Evolutionary conservation across 2,797 vertebrate species (phyloP), one percentile per base, ranked within the genome.

Genomic region (Triplophysa bombifrons): DNA sequence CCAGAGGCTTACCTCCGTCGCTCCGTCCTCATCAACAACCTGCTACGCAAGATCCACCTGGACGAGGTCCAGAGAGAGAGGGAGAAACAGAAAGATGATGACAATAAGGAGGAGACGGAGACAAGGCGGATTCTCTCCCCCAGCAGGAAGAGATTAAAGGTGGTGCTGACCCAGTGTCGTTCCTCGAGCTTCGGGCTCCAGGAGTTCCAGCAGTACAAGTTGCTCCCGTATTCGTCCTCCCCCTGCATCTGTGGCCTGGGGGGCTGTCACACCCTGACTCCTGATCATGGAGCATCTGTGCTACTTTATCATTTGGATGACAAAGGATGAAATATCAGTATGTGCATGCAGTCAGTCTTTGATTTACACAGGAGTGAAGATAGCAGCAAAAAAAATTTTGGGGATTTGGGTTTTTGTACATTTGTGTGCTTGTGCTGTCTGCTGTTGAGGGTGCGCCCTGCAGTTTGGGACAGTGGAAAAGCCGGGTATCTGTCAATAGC

Each of bases 11-110:
- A 98, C 89, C 93, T 99, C 87, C 91, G 96, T 84, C 95, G 97
- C 90, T 98, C 97, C 44, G 97, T 99, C 88, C 93, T 99, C 91
- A 98, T 99, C 93, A 98, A 99, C 94, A 99, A 99, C 93, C 92
- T 99, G 90, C 93, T 98, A 93, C 96, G 94, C 91, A 95, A 90
- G 92, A 98, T 95, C 94, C 94, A 92, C 91, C 93, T 95, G 88
- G 95, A 96, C 86, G 85, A 84, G 13, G 93, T 89, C 83, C 94
- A 94, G 94, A 93, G 94, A 80, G 92, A 94, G 88, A 93, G 88
- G 71, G 88, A 88, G 92, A 93, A 89, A 92, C 93, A 92, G 94
- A 96, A 84, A 91, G 95, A 91, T 74, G 93, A 91, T 51, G 94
- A 95, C 91, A 93, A 95, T 81, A 90, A 95, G 89, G 93, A 93